A percentile compares a stretch with the other conserved stretches of the same genome.
Evolutionary conservation across 2,113 vertebrate species (phyloP).

Genomic region (Sinocyclocheilus anshuiensis): DNA sequence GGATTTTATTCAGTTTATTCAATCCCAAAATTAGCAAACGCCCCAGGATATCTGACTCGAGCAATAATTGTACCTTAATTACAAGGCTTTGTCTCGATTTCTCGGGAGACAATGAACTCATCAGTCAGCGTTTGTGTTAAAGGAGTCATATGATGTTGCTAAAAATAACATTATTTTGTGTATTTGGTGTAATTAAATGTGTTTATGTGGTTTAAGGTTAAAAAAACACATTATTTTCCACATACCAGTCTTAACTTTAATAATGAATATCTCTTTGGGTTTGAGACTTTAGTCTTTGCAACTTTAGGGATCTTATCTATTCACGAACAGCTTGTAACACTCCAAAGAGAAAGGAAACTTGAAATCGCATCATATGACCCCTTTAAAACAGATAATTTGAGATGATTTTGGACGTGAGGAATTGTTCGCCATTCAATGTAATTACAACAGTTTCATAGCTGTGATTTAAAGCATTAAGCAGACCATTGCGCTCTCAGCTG

Average conservation of each 20-base stretch:
- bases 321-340: no score
- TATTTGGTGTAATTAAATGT: no score
- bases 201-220: no score
- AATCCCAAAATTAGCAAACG: constrained; percentile 6
- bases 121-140: constrained; percentile 38
- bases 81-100: constrained; percentile 36
- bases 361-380: no score
- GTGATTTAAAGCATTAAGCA: constrained; percentile 51
- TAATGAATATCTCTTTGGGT: no score
- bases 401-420: constrained; percentile 30
- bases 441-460: constrained; percentile 52
- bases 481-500: constrained; percentile 50
- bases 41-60: not conserved
- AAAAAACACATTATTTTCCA: no score
- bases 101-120: constrained; percentile 27
- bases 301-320: no score
- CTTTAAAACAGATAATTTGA: constrained; percentile 22
- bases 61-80: constrained; percentile 36
- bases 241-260: no score
- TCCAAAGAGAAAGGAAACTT: no score
- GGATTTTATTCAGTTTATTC: not conserved
- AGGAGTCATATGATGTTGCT: no score
- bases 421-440: constrained; percentile 36
- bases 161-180: no score
- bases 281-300: no score